These are phyloP conservation scores for Sardinella longiceps DNA, from an alignment of 2,797 vertebrate genomes.

Conservation along the genomic window DNA sequence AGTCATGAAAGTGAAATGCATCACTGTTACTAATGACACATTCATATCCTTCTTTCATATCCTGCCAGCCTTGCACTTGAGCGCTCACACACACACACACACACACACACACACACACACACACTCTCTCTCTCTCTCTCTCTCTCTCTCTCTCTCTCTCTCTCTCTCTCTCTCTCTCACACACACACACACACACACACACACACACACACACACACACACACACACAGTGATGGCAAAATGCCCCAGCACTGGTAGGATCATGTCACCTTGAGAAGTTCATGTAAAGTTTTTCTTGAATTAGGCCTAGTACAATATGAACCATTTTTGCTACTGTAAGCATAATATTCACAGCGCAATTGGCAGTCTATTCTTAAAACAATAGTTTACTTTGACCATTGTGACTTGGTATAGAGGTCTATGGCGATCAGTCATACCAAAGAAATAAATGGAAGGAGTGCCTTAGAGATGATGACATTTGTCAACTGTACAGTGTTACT, in stretches of 20 bases:
- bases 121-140: not conserved
- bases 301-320: not conserved
- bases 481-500: constrained; percentile 39
- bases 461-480: constrained; percentile 46
- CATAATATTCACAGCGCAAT: not conserved
- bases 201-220: too few relatives aligned
- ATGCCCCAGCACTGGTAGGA: not conserved
- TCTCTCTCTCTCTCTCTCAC: not conserved
- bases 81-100: not conserved
- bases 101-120: not conserved
- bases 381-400: not conserved
- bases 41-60: not conserved
- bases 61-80: not conserved
- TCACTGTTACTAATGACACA: not conserved
- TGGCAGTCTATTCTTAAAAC: not conserved
- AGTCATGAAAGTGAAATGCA: not conserved
- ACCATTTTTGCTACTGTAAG: not conserved
- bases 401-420: not conserved
- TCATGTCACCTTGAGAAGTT: not conserved
- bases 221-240: not conserved
- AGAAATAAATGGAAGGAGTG: constrained; percentile 28
- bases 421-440: not conserved
- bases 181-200: not conserved
- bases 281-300: not conserved
- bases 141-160: too few relatives aligned